Conservation (phyloP, 2,113 vertebrate genomes). For the Myotis brandtii region DNA sequence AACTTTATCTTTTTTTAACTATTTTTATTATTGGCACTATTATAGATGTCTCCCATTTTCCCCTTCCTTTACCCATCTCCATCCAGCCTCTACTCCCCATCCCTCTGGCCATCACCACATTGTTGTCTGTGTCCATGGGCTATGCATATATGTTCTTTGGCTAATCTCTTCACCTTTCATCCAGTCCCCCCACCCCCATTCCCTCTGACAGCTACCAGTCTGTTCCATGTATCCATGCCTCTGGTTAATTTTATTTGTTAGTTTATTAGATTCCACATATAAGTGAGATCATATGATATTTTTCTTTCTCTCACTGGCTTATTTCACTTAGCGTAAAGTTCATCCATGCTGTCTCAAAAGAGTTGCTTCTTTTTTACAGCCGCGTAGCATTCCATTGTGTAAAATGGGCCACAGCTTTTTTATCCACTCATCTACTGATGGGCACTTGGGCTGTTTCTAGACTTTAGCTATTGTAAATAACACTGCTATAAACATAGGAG, state of each 20-base stretch:
- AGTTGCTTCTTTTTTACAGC: neutral
- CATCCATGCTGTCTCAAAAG: neutral
- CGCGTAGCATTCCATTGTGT: neutral
- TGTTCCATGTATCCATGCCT: neutral
- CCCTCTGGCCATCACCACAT: neutral
- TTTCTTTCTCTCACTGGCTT: neutral
- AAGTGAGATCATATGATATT: neutral
- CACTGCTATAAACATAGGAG: neutral
- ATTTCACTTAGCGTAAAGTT: neutral
- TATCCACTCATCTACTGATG: neutral
- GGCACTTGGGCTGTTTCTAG: neutral
- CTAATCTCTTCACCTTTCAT: neutral
- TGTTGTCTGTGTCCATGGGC: neutral
- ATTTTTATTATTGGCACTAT: neutral
- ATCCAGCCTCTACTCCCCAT: neutral
- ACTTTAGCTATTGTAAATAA: neutral
- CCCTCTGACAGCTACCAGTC: neutral
- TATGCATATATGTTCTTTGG: neutral
- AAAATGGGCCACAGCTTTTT: neutral
- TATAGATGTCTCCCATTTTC: neutral
- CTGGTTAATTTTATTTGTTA: neutral
- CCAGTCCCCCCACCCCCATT: neutral
- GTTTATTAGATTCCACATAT: neutral
- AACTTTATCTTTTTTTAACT: neutral
- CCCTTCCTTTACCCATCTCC: neutral